Base-by-base conservation (phyloP, 2,888 invertebrate species). In the Rugalucina vietnamica region DNA sequence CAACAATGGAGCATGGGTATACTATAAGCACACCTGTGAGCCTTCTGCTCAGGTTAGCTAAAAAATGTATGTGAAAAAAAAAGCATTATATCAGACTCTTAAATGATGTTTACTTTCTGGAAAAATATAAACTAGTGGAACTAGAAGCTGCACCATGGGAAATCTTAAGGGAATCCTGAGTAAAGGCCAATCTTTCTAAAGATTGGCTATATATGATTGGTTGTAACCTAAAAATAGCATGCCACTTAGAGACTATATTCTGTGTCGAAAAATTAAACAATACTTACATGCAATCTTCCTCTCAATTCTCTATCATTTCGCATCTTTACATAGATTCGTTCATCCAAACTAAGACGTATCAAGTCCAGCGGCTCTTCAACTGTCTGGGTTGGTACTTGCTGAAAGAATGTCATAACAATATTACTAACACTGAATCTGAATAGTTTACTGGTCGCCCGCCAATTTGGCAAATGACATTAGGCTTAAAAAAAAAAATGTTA, bases 271-370 rank as follows among this genome's bases (percentile, higher is more conserved):
- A 43, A 39, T 43, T 36, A n/a, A 2, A 75, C 60, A 14, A n/a
- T 24, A 60, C 96, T 96, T 96, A 98, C 98, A 95, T 99, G 99
- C 78, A 99, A 96, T 93, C 98, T 96, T 8, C 99, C 99, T 82
- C 98, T 96, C n/a, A 99, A 96, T 96, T 99, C 99, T 81, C 99
- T 96, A 94, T 99, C 99, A 95, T 99, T 99, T 78, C 99, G 96
- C 99, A 99, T 99, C 96, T 99, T 99, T 0, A 99, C 99, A 93
- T 99, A 99, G 93, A 99, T 99, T 93, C 98, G 96, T 95, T 99
- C 99, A 95, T 99, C 99, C 90, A 99, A 96, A 96, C 99, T 99
- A 18, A 99, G 96, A 84, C 99, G 96, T 88, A 99, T 98, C 75
- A 99, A 96, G 96, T 99, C 99, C 70, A 99, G 95, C 0, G 99